Evolutionary conservation across 2,888 invertebrate species (phyloP).

Genomic region (Nemurella pictetii): DNA sequence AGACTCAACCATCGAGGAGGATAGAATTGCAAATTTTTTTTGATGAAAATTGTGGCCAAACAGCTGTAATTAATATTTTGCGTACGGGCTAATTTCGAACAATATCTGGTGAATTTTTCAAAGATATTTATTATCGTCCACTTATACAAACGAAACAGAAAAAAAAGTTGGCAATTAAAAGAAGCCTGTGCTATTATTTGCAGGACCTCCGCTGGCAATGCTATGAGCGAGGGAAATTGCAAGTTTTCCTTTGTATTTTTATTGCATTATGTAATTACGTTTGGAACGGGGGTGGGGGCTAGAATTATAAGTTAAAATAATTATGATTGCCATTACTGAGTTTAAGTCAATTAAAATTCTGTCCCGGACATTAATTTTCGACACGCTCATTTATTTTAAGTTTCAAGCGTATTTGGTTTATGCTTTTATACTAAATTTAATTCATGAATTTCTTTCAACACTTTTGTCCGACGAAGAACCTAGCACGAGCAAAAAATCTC

Average conservation of each 20-base stretch:
- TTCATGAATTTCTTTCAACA: background rate
- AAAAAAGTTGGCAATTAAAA: constrained; percentile 2
- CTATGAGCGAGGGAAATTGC: constrained; percentile 21
- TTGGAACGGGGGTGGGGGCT: background rate
- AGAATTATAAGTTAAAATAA: constrained; percentile 19
- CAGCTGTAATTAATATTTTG: background rate
- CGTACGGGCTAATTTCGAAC: background rate
- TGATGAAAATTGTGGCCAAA: background rate
- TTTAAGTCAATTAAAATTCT: constrained; percentile 26
- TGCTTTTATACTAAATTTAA: background rate
- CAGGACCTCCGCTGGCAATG: background rate
- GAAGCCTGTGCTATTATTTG: constrained; percentile 4
- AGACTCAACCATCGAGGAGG: background rate
- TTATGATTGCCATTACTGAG: constrained; percentile 29
- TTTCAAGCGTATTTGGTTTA: background rate
- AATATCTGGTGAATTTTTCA: background rate
- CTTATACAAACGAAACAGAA: background rate
- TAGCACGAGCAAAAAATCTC: background rate
- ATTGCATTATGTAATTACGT: constrained; percentile 31
- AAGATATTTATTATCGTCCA: background rate
- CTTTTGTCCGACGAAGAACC: background rate
- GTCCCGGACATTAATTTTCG: constrained; percentile 8
- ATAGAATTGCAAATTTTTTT: too few species aligned
- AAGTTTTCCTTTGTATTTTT: constrained; percentile 31
- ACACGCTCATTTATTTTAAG: constrained; percentile 22